Evolutionary conservation across 2,113 vertebrate species (phyloP), one percentile per base, ranked within the genome.

Genomic region (Alexandromys fortis): DNA sequence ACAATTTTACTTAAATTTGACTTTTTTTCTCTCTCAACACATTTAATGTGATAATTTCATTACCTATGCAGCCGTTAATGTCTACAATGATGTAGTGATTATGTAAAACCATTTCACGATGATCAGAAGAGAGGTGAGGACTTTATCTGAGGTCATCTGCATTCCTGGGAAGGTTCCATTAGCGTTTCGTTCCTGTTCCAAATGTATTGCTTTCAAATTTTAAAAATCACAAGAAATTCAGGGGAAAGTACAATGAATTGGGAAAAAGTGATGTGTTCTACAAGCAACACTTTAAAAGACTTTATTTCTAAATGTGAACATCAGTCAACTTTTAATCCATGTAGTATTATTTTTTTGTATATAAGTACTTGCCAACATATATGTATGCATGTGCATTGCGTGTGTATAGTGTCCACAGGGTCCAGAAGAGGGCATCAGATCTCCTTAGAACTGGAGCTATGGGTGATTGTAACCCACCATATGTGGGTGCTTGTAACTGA

Each of bases 1-100:
- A 91, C 95, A 26, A 93, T 93, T 94, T 92, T 92, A 95, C 38
- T 93, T 87, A 95, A 86, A 83, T 95, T 61, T 85, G 68, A 81
- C 75, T 63, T 65, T 92, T 93, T 95, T 86, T 47, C 72, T 83
- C 58, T 94, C 45, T 87, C 52, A 90, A 94, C 17, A 91, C 58
- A 75, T 61, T 89, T 86, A 96, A 70, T 88, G 47, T 90, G 65
- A 89, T 90, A 90, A 96, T 93, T 94, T 96, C 94, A 86, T 52
- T 83, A 47, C 45, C 19, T 61, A 8, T 28, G 28, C 65, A 7
- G 8, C 33, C 83, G 47, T 3, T 91, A 96, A 83, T 76, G 82
- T 68, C 52, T 81, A 78, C 30, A 65, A 63, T 76, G 95, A 85
- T 49, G 73, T 76, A 85, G 33, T 85, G 87, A 87, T 96, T 89